These are phyloP conservation scores for Lasioglossum marginatum DNA, from an alignment of 2,888 invertebrate species.

Conservation along the genomic window DNA sequence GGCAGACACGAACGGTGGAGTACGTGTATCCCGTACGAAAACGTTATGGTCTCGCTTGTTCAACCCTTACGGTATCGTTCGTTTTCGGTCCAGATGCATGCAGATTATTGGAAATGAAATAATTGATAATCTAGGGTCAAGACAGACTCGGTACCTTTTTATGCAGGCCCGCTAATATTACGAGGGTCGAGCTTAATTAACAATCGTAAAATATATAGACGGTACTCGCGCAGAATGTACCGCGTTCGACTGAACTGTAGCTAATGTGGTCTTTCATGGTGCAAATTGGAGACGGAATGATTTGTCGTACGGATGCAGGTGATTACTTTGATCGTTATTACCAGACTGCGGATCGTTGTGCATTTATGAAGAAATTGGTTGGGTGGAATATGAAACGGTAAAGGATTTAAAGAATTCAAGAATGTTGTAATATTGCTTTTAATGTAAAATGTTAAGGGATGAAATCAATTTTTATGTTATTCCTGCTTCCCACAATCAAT, in stretches of 20 bases:
- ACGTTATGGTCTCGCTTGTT: conserved; percentile 5
- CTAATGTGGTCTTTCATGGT: conserved; percentile 36
- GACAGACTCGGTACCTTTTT: not conserved
- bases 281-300: conserved; percentile 6
- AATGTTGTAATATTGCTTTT: no score
- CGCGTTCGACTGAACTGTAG: conserved; percentile 5
- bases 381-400: no score
- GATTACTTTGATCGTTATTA: not conserved
- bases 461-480: no score
- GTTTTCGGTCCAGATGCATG: not conserved
- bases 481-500: no score
- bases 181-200: not conserved
- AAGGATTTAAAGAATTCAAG: no score
- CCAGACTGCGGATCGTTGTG: no score
- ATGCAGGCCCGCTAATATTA: not conserved
- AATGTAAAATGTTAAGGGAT: no score
- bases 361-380: no score
- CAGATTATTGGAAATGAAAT: not conserved
- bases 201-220: not conserved
- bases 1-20: not conserved
- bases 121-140: not conserved
- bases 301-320: not conserved
- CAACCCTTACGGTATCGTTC: not conserved
- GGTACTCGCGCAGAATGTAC: not conserved
- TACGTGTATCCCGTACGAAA: not conserved